Evolutionary conservation across 2,888 invertebrate species (phyloP).

Genomic region (Melangyna quadrimaculata): DNA sequence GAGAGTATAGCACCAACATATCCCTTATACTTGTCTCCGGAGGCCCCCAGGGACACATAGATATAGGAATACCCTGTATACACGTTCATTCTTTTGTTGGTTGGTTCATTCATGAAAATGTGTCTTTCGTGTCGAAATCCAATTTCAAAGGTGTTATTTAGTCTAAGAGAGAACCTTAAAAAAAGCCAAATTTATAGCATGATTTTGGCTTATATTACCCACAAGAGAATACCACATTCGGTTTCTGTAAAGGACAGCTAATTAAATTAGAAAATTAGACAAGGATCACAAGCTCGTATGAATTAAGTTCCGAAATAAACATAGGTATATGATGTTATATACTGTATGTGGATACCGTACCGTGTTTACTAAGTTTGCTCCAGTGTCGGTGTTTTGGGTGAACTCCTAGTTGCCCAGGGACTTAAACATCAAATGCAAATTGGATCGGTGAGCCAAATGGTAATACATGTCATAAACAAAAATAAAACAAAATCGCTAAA

Average conservation of each 20-base stretch:
- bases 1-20: constrained; percentile 9
- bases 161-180: neutral
- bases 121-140: constrained; percentile 53
- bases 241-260: constrained; percentile 29
- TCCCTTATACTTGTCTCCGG: neutral
- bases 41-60: neutral
- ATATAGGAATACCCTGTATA: neutral
- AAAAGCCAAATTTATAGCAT: constrained; percentile 32
- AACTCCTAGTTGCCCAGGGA: constrained; percentile 19
- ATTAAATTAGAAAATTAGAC: constrained; percentile 62
- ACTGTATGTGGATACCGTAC: neutral
- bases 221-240: neutral
- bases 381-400: neutral
- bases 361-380: neutral
- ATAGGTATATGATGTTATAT: neutral
- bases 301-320: constrained; percentile 20
- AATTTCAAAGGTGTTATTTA: constrained; percentile 50
- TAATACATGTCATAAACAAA: neutral
- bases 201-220: constrained; percentile 46
- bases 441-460: constrained; percentile 5
- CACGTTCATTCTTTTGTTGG: no score
- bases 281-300: constrained; percentile 35
- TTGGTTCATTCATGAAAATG: constrained; percentile 7
- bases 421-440: constrained; percentile 39
- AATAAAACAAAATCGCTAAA: constrained; percentile 47